Conservation (phyloP, 2,888 invertebrate species). For the Tortricodes alternella region DNA sequence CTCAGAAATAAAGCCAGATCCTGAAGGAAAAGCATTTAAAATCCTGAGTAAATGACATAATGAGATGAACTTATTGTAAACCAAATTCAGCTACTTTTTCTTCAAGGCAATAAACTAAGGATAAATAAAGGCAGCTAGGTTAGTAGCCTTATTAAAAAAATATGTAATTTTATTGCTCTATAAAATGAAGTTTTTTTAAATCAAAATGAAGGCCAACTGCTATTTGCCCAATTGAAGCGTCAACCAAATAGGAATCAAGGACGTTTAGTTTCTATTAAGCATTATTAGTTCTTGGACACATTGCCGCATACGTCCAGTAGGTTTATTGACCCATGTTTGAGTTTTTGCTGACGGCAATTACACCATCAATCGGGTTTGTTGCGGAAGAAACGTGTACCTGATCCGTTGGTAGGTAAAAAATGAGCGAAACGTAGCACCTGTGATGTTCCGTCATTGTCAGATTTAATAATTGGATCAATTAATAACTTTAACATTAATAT, state of each 20-base stretch:
- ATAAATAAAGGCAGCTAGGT: too few species aligned
- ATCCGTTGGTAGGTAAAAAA: not conserved
- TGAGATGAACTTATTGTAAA: too few species aligned
- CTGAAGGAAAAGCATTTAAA: too few species aligned
- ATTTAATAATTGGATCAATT: too few species aligned
- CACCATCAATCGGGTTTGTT: conserved; percentile 20
- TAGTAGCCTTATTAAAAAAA: too few species aligned
- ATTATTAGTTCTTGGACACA: conserved; percentile 15
- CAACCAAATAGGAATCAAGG: conserved; percentile 20
- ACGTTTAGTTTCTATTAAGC: conserved; percentile 18
- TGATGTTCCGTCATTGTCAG: not conserved
- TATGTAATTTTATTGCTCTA: not conserved
- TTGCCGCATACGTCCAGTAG: not conserved
- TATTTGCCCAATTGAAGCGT: conserved; percentile 38
- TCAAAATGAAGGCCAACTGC: not conserved
- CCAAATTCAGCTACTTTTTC: too few species aligned
- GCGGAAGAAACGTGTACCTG: conserved; percentile 11
- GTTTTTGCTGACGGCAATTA: conserved; percentile 30
- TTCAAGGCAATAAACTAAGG: too few species aligned
- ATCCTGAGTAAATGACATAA: too few species aligned
- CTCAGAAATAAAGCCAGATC: too few species aligned
- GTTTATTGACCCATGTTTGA: conserved; percentile 17
- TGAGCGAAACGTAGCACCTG: not conserved
- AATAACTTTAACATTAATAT: too few species aligned
- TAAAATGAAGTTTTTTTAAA: conserved; percentile 12